Evolutionary conservation across 2,888 invertebrate genomes (phyloP), one percentile per base, ranked within the genome.

Genomic region (Notodonta dromedarius): DNA sequence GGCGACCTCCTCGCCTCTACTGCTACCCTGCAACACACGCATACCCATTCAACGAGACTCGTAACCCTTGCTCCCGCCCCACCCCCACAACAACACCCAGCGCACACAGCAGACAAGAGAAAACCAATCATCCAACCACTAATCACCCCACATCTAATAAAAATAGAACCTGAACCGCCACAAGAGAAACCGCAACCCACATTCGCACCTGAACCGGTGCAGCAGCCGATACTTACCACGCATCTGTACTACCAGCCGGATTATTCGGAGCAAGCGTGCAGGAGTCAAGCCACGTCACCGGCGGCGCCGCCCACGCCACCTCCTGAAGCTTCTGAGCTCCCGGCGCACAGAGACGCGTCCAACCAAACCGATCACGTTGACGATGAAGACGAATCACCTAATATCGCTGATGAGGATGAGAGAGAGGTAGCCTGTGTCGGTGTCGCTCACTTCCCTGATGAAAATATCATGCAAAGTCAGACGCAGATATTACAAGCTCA

Each of bases 301-400:
- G 95, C 95, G 0, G 95, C 95, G 0, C 93, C 94, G 0, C 89
- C 93, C 0, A 90, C 94, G 40, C 89, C 92, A 32, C 91, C 94
- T 14, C 94, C 94, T 62, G 93, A 94, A 63, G 89, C 89, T 3
- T 91, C 94, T 1, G 95, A 95, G 65, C 91, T 94, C 5, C 95
- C 95, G 44, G 96, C 96, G n/a, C 97, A 92, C 52, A 87, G 95
- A 82, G 97, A 97, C 78, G 97, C 97, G 0, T 96, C 96, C 58
- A 97, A 97, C 80, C 97, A 97, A 88, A 97, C 97, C 0, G 97
- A 97, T 77, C 95, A 96, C 24, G 95, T 96, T 0, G 94, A 95
- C 76, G 96, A 96, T 73, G 96, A 96, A 60, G 96, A 96, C 69
- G 96, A 94, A 62, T 89, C 91, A 0, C 92, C 88, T 0, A 91